These are phyloP conservation scores for Rissa tridactyla DNA, from an alignment of 2,113 vertebrate species.

Conservation along the genomic window DNA sequence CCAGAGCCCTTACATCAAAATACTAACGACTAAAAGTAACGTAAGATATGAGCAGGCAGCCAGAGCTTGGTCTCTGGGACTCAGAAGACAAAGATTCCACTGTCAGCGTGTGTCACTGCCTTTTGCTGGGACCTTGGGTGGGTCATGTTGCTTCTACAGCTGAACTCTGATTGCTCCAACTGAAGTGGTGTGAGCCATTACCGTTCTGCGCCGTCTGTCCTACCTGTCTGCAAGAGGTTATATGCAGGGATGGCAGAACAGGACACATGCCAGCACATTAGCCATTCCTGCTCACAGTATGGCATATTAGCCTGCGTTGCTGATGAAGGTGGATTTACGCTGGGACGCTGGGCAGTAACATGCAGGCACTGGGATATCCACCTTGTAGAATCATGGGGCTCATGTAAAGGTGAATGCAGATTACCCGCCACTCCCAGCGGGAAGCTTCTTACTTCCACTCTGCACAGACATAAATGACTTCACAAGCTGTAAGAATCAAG, in stretches of 20 bases:
- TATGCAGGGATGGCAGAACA: background rate
- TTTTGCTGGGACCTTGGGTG: background rate
- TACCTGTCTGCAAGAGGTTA: background rate
- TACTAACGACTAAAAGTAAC: background rate
- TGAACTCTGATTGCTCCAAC: background rate
- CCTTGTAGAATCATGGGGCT: too few relatives aligned
- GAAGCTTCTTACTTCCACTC: background rate
- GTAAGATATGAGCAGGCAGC: background rate
- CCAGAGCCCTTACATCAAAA: background rate
- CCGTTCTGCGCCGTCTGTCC: background rate
- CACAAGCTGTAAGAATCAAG: background rate
- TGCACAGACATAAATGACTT: background rate
- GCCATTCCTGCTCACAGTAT: rapidly evolving
- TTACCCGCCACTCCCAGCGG: background rate
- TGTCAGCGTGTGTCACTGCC: background rate
- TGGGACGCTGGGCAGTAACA: background rate
- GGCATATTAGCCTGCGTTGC: rapidly evolving
- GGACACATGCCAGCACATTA: background rate
- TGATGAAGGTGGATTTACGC: background rate
- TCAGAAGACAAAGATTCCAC: background rate
- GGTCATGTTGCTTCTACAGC: background rate
- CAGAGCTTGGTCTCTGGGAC: background rate
- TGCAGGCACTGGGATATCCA: background rate
- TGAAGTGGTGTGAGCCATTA: background rate
- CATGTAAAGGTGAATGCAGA: rapidly evolving